Evolutionary conservation across 1,140 invertebrate species (phyloP).

Genomic region (Mercenaria mercenaria): DNA sequence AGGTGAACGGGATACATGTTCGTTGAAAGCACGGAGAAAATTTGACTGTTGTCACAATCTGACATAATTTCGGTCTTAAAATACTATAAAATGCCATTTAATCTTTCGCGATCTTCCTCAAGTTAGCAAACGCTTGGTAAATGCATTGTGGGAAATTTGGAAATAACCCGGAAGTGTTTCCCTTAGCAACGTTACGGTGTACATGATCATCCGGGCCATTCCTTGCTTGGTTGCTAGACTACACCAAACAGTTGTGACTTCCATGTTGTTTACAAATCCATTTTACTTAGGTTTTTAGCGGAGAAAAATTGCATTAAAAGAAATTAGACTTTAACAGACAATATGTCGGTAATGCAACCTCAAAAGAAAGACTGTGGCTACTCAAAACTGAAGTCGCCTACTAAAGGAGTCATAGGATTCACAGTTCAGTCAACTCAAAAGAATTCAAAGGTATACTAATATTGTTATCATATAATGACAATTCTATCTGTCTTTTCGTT

Average conservation of each 20-base stretch:
- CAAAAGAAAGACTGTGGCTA: constrained; percentile 59
- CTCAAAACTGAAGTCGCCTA: constrained; percentile 29
- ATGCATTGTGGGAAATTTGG: constrained; percentile 52
- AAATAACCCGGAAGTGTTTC: constrained; percentile 60
- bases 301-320: background rate
- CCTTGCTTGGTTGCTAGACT: constrained; percentile 62
- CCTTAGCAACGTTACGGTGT: constrained; percentile 29
- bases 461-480: too few relatives aligned
- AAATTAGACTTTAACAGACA: background rate
- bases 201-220: constrained; percentile 64
- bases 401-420: constrained; percentile 23
- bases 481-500: too few relatives aligned
- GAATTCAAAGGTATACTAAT: constrained; percentile 40
- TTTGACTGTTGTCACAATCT: background rate
- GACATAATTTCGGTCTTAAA: background rate
- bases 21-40: background rate
- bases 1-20: background rate
- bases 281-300: background rate
- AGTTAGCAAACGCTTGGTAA: constrained; percentile 14
- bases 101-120: background rate
- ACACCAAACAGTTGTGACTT: constrained; percentile 59
- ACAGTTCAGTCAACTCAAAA: constrained; percentile 49
- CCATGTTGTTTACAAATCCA: constrained; percentile 52
- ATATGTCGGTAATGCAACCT: constrained; percentile 29
- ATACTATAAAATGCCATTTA: constrained; percentile 13